Base-by-base conservation (phyloP, 2,797 vertebrate genomes). In the Anguilla obscura region DNA sequence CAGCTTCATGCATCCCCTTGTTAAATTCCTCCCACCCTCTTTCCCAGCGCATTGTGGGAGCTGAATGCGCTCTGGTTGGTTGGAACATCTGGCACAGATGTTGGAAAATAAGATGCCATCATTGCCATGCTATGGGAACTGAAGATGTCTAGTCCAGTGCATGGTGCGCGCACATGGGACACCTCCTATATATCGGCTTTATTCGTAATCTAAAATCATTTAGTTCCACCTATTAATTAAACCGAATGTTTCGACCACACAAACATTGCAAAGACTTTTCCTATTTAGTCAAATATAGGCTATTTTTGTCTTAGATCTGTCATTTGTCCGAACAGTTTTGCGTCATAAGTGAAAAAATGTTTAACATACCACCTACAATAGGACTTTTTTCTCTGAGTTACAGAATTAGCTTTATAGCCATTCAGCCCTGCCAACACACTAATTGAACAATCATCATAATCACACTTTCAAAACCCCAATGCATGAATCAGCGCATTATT, bases 41-140 rank as follows among this genome's bases (percentile, higher is more conserved):
- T 40, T 60, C 93, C 92, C 52, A 63, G 76, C 86, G 88, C 90
- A 87, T 66, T 86, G 88, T 86, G 90, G 91, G 91, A 87, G 88
- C 93, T 91, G 90, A 89, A 71, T 66, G 88, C n/a, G 87, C 87
- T 85, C 92, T 92, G 91, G 95, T 95, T 96, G 96, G 95, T 90
- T 91, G 86, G 40, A 91, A 96, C 95, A 96, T 96, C 95, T 97
- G 96, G 94, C 93, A 91, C 87, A 93, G 91, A 91, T 89, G 94
- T 58, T 94, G 94, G 93, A 94, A 92, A 95, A 92, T 88, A 93
- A 76, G 79, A 85, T 87, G 86, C 85, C 83, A 87, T 88, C 69
- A 86, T 48, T 16, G 27, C 8, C 48, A 50, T 24, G 79, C 21
- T 48, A 21, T 21, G 14, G 80, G 50, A 58, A 85, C 84, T 16